Percentiles rank a stretch among this genome's conserved stretches.
Evolutionary conservation across 2,888 invertebrate species (phyloP).

Genomic region (Euzophera pinguis): DNA sequence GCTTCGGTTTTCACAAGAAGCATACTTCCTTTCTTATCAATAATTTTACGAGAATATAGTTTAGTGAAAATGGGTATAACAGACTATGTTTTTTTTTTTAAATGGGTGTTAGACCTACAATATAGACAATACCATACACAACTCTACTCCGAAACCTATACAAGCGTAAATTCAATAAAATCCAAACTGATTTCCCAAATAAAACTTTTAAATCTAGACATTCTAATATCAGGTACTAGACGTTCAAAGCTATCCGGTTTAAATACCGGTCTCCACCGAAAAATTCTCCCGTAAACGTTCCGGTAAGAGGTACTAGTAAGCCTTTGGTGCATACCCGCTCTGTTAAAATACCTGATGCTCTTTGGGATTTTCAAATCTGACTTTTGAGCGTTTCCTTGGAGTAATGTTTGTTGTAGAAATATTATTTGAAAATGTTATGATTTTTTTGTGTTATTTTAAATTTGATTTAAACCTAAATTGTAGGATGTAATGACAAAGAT

Average conservation of each 20-base stretch:
- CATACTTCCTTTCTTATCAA: no score
- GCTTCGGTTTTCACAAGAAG: no score
- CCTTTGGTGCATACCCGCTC: conserved; percentile 3
- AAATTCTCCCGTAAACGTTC: conserved; percentile 10
- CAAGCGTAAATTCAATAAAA: neutral
- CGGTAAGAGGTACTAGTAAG: neutral
- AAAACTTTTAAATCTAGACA: conserved; percentile 34
- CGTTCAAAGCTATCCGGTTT: conserved; percentile 13
- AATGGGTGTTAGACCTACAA: no score
- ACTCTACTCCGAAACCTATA: neutral
- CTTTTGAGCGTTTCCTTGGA: neutral
- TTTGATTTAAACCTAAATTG: no score
- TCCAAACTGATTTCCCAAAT: conserved; percentile 16
- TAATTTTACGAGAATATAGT: no score
- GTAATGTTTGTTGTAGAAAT: neutral
- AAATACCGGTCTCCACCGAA: conserved; percentile 12
- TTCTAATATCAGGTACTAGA: conserved; percentile 43
- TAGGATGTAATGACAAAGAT: no score
- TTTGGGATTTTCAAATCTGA: neutral
- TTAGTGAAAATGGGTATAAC: no score
- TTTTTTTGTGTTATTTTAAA: neutral
- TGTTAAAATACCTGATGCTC: conserved; percentile 6
- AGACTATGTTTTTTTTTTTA: no score
- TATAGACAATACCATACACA: no score
- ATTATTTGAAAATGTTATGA: neutral